Evolutionary conservation across 2,888 invertebrate species (phyloP), one percentile per base, ranked within the genome.

Genomic region (Cantharis rufa): DNA sequence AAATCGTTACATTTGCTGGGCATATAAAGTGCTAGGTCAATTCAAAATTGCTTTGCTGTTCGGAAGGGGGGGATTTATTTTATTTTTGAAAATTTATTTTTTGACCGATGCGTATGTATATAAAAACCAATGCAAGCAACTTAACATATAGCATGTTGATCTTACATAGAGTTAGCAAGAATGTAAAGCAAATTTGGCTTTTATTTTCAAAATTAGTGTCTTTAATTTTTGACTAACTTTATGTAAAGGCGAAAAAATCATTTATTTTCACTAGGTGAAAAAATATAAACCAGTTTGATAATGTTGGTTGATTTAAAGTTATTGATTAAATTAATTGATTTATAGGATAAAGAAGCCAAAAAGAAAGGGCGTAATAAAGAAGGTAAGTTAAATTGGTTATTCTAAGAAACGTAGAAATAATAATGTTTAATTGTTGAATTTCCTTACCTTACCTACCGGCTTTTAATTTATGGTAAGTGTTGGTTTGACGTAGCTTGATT

Each of bases 321-420:
- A 70, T 69, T 64, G 18, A 28, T 70, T 21, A 70, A 69, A 64
- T 74, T 70, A 10, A 21, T 74, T 48, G 15, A 81, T 85, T 87
- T 92, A 81, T 92, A 95, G 95, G 95, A 95, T 84, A 95, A 95
- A 88, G 95, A 95, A 85, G 92, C 91, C 78, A 95, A 95, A 89
- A 95, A 95, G 90, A 96, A 95, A 88, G 94, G 93, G 85, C 92
- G 94, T 88, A 95, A 95, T 87, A 96, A 96, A 91, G 96, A 96
- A 94, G 96, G 96, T 96, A 90, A 91, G 91, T 89, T 83, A 80
- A 75, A 28, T 64, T 78, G 77, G 76, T 82, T 80, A 76, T 73
- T 81, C 77, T 73, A 78, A 74, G 75, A 70, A 77, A 16, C 32
- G 63, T 63, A 66, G 64, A 71, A 79, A 48, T 73, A 76, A 74